phyloP scores from a whole-genome alignment of 1,140 invertebrate genomes.

The Drosophila nikananu region DNA sequence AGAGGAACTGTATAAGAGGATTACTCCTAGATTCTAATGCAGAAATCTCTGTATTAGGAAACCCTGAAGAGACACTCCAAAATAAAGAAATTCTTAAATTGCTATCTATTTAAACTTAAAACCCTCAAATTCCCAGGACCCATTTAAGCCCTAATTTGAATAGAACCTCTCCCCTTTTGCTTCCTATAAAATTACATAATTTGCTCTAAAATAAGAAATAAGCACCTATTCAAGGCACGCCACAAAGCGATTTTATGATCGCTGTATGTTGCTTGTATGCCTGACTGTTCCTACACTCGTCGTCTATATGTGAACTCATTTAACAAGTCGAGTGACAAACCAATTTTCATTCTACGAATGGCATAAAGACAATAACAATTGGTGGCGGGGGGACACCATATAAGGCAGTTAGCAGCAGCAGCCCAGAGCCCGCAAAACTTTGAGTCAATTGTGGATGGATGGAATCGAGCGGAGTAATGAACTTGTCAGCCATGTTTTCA shows the following conservation, averaged over 20 bases:
- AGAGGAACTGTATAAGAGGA: neutral
- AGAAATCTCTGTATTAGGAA: neutral
- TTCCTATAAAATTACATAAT: constrained; percentile 10
- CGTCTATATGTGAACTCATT: constrained; percentile 22
- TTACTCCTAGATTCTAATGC: neutral
- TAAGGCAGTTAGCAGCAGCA: constrained; percentile 40
- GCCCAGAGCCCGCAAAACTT: constrained; percentile 9
- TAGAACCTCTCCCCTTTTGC: neutral
- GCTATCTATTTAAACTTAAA: too few relatives aligned
- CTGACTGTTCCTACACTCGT: constrained; percentile 4
- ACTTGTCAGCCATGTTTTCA: constrained; percentile 79
- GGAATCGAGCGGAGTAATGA: constrained; percentile 68
- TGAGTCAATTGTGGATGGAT: constrained; percentile 29
- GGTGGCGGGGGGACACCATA: constrained; percentile 18
- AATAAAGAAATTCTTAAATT: too few relatives aligned
- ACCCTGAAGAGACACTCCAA: neutral
- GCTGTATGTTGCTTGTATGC: neutral
- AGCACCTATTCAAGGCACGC: constrained; percentile 24
- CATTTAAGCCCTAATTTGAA: neutral
- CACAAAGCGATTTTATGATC: constrained; percentile 37
- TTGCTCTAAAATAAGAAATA: neutral
- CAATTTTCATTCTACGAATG: constrained; percentile 51
- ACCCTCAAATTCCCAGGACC: neutral
- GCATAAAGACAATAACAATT: constrained; percentile 51
- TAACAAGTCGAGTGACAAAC: constrained; percentile 48